phyloP scores from a whole-genome alignment of 2,113 vertebrate genomes.

The Xiphorhynchus elegans region DNA sequence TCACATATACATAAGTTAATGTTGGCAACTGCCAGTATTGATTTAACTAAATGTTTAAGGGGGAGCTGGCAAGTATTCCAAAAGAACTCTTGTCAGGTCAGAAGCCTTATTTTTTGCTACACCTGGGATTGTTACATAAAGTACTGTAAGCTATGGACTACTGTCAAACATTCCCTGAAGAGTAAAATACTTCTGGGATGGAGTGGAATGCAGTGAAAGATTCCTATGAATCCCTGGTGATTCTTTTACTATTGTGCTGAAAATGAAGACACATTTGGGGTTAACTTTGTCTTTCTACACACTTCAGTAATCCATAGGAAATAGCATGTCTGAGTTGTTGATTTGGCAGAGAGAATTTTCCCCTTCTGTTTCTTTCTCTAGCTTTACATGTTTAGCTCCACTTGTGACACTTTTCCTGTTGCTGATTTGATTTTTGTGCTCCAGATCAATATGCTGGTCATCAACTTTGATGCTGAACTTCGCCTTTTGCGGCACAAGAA shows the following conservation, averaged over 20 bases:
- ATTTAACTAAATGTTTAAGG: not conserved
- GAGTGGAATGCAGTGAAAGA: not conserved
- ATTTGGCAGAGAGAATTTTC: not conserved
- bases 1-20: not conserved
- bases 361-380: not conserved
- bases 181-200: not conserved
- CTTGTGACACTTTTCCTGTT: not conserved
- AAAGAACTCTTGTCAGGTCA: not conserved
- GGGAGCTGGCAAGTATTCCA: not conserved
- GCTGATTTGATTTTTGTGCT: not conserved
- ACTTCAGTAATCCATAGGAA: not conserved
- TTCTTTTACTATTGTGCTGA: not conserved
- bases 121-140: not conserved
- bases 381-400: not conserved
- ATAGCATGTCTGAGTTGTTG: not conserved
- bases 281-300: not conserved
- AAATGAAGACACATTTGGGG: not conserved
- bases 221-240: not conserved
- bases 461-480: conserved; percentile 86
- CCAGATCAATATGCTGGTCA: conserved; percentile 81
- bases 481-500: conserved; percentile 82
- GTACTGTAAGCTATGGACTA: not conserved
- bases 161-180: not conserved
- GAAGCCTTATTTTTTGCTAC: not conserved
- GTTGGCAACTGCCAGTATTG: not conserved